Conservation (phyloP, 2,797 vertebrate genomes). For the Malurus leucopterus region DNA sequence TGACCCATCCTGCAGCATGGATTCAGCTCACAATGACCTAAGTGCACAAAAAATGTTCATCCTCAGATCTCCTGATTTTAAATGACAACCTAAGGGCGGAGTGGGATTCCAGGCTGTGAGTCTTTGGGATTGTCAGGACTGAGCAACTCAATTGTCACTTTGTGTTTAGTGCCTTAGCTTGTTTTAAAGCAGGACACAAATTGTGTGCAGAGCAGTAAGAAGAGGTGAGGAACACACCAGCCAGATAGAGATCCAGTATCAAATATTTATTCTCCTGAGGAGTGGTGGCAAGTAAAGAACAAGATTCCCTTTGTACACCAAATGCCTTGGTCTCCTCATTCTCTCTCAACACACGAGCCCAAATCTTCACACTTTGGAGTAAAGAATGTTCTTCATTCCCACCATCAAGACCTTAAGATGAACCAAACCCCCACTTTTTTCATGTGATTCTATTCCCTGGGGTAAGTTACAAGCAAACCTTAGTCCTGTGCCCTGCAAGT, state of each 20-base stretch:
- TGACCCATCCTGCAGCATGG: background rate
- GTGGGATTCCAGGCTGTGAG: background rate
- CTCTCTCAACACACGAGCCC: background rate
- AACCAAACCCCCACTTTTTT: background rate
- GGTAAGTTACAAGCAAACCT: background rate
- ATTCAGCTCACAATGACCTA: background rate
- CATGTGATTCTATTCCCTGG: background rate
- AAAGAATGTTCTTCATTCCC: background rate
- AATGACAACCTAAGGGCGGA: background rate
- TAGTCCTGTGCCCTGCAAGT: background rate
- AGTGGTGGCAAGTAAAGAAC: background rate
- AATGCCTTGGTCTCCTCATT: background rate
- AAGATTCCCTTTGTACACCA: background rate
- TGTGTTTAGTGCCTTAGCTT: background rate
- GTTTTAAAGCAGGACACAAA: background rate
- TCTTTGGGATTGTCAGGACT: background rate
- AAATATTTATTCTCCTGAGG: conserved; percentile 42
- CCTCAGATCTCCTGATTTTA: background rate
- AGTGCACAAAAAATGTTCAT: background rate
- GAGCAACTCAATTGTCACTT: background rate
- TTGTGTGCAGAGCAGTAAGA: background rate
- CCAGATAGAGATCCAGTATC: background rate
- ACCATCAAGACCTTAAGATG: background rate
- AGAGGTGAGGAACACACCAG: background rate
- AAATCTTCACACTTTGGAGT: background rate